These are phyloP conservation scores for Petrocephalus schoutedeni DNA, from an alignment of 2,797 vertebrate genomes.

Conservation along the genomic window DNA sequence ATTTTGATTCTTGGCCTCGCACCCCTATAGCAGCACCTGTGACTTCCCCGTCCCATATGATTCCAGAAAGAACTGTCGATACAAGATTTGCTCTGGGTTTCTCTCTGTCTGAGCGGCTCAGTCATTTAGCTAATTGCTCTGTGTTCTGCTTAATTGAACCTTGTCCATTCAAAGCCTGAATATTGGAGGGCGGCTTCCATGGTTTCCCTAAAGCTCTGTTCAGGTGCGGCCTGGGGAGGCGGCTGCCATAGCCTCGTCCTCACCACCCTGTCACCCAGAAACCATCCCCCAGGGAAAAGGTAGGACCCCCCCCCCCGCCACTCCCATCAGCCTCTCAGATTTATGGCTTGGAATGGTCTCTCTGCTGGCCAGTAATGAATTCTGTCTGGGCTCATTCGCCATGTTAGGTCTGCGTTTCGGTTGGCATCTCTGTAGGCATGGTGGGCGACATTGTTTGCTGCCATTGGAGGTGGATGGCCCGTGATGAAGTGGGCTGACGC, in stretches of 20 bases:
- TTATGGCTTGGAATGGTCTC: constrained; percentile 64
- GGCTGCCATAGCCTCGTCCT: background rate
- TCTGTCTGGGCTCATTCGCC: constrained; percentile 59
- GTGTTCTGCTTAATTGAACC: constrained; percentile 27
- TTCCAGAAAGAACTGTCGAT: background rate
- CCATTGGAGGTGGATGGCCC: background rate
- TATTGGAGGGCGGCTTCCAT: constrained; percentile 4
- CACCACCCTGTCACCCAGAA: background rate
- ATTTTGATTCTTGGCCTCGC: background rate
- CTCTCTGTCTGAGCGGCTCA: constrained; percentile 23
- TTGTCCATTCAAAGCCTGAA: constrained; percentile 27
- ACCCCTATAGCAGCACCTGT: background rate
- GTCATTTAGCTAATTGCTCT: constrained; percentile 31
- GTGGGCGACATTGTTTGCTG: background rate
- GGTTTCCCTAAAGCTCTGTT: background rate
- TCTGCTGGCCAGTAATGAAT: constrained; percentile 58
- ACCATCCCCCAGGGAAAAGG: background rate
- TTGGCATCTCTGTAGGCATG: constrained; percentile 32
- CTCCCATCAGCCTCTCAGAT: constrained; percentile 37
- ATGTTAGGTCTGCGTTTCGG: constrained; percentile 38
- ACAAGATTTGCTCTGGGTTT: background rate
- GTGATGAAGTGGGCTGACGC: background rate
- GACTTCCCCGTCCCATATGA: background rate
- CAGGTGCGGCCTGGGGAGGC: background rate
- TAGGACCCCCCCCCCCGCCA: constrained; percentile 32